Base-by-base conservation (phyloP, 2,113 vertebrate species). In the Spermophilus dauricus region DNA sequence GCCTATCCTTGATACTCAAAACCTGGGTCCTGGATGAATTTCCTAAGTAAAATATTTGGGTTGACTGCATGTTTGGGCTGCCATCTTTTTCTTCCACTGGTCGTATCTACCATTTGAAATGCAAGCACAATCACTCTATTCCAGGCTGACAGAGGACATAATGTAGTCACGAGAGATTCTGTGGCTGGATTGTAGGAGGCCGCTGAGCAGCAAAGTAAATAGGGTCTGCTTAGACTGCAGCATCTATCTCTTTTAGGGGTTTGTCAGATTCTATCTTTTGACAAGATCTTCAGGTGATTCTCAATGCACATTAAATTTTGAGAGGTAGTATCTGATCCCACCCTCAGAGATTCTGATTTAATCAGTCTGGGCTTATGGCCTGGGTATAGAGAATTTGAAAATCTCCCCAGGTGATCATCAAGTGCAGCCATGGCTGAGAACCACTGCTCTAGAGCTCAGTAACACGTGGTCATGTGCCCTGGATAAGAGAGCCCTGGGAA, bases 11-110 rank as follows among this genome's bases (percentile, higher is more conserved):
- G 53, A 86, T 76, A 45, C 37, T 32, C 32, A 82, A 56, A 72
- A 28, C 12, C 37, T 89, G 16, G 13, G 9, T 94, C 96, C 69
- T 72, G 34, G 56, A 37, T 70, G 26, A 80, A 93, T 34, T 88
- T 91, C 9, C 24, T 56, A 86, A 93, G 67, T 28, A 69, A 88
- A 90, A 78, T 26, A 63, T n/a, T 72, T 78, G 67, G 18, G 73
- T 86, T 76, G 18, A 8, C 39, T 86, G 7, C 72, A 53, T 37
- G 20, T 56, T 18, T 11, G 53, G 94, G 37, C 32, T 24, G 30
- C 42, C 22, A 4, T 72, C 51, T 84, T 93, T 73, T 63, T 32
- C 78, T 76, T 34, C 14, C 65, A 8, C 32, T 58, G 58, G 18
- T 63, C 26, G 0, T 34, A 56, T 51, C 63, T 70, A 39, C 8